Evolutionary conservation across 2,113 vertebrate genomes (phyloP), one percentile per base, ranked within the genome.

Genomic region (Halichoerus grypus): DNA sequence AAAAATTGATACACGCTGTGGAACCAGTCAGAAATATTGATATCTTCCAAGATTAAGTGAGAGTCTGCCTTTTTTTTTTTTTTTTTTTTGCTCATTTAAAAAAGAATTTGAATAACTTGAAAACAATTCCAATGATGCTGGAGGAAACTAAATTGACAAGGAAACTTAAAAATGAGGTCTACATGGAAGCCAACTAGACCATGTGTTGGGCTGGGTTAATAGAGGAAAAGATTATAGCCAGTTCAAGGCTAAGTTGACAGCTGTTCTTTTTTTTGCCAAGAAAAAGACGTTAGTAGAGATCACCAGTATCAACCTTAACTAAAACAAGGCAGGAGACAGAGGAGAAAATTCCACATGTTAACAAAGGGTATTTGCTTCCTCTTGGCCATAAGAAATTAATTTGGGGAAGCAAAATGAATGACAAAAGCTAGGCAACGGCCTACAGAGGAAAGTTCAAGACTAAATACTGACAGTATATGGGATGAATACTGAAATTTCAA

Each of bases 301-400:
- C 26, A 90, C 11, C 49, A 24, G 65, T 39, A 80, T 26, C 19
- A 31, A 65, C 65, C 46, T 94, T 72, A 88, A 86, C 74, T 36
- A 28, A 67, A 83, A 57, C 36, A 95, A 86, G 81, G 26, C 77
- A 97, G 81, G 18, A 39, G 11, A 91, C 67, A 94, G n/a, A 69
- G 26, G 5, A 91, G 39, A 97, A 61, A 71, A 51, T 85, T 42
- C 33, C 4, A 11, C n/a, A 39, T 26, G 7, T 77, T 65, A 93
- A 51, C 59, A 63, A 67, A 63, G 1, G 22, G 3, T 79, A 33
- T 31, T 76, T 94, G 49, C 49, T 95, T 65, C n/a, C 13, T 91
- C 22, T 84, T 71, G 61, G n/a, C 8, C 3, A 13, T 71, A 76
- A 87, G 49, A 72, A 88, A 90, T 67, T 36, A 63, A 46, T 88